These are phyloP conservation scores for Malurus cyaneus DNA, from an alignment of 2,113 vertebrate genomes.

Conservation along the genomic window DNA sequence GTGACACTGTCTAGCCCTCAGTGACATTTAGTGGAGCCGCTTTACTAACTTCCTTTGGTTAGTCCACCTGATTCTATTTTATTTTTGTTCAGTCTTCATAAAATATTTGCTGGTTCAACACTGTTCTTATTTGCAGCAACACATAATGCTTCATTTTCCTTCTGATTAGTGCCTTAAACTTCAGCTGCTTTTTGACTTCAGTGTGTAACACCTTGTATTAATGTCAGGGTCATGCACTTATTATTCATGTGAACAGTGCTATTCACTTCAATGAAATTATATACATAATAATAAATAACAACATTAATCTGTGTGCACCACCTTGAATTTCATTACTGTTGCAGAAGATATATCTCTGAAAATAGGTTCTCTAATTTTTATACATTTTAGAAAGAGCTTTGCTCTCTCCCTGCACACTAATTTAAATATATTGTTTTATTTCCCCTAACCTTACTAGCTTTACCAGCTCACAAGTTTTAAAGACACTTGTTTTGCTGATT, in stretches of 20 bases:
- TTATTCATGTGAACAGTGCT: slow-evolving; percentile 42
- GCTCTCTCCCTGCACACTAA: background rate
- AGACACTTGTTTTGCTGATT: background rate
- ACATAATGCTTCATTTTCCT: slow-evolving; percentile 2
- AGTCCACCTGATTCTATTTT: background rate
- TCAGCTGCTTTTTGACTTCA: slow-evolving; percentile 31
- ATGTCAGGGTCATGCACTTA: slow-evolving; percentile 58
- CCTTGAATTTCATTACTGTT: slow-evolving; percentile 56
- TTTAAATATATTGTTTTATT: background rate
- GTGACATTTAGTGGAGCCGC: background rate
- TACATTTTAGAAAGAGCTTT: background rate
- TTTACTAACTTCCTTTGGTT: background rate
- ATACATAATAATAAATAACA: slow-evolving; percentile 61
- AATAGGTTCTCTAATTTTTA: slow-evolving; percentile 30
- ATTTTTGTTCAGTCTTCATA: background rate
- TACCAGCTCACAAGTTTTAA: background rate
- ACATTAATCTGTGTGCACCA: slow-evolving; percentile 34
- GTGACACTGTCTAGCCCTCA: background rate
- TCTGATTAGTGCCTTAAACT: slow-evolving; percentile 37
- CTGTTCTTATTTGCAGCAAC: background rate
- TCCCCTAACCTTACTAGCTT: background rate
- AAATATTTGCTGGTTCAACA: background rate
- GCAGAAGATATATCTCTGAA: background rate
- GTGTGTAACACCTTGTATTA: slow-evolving; percentile 15
- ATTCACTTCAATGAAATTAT: slow-evolving; percentile 42